Evolutionary conservation across 1,140 invertebrate genomes (phyloP).

Genomic region (Danaus melanippus): DNA sequence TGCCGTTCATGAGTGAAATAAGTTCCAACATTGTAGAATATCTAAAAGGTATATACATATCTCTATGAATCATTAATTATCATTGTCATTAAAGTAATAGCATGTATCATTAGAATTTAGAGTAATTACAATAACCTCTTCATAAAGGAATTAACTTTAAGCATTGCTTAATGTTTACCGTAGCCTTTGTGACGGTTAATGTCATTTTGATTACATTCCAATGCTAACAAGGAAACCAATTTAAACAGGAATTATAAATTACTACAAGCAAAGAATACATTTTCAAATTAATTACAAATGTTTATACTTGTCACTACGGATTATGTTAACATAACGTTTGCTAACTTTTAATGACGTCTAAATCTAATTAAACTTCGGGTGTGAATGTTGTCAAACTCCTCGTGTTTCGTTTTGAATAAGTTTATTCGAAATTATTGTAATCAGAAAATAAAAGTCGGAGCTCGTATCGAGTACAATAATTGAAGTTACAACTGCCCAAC

Average conservation of each 20-base stretch:
- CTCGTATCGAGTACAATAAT: too few species aligned
- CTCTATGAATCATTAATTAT: too few species aligned
- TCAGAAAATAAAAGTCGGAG: neutral
- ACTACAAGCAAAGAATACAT: conserved; percentile 7
- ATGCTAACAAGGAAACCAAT: neutral
- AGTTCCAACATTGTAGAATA: conserved; percentile 39
- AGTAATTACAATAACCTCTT: conserved; percentile 46
- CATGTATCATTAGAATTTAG: too few species aligned
- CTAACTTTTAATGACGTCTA: conserved; percentile 13
- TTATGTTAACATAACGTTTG: conserved; percentile 3
- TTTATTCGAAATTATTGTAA: conserved; percentile 10
- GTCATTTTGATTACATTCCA: conserved; percentile 5
- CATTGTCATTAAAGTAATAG: too few species aligned
- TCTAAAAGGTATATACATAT: conserved; percentile 32
- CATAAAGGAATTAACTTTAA: conserved; percentile 39
- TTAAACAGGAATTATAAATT: conserved; percentile 6
- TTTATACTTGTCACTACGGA: neutral
- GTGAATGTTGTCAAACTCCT: conserved; percentile 10
- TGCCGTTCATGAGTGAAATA: conserved; percentile 45
- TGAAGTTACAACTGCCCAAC: too few species aligned
- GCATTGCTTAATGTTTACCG: conserved; percentile 40
- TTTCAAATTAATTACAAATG: conserved; percentile 10
- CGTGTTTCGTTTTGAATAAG: neutral
- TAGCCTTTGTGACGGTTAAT: conserved; percentile 20
- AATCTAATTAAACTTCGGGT: conserved; percentile 17